These are phyloP conservation scores for Phoeniculus purpureus DNA, from an alignment of 2,797 vertebrate species.

Conservation along the genomic window DNA sequence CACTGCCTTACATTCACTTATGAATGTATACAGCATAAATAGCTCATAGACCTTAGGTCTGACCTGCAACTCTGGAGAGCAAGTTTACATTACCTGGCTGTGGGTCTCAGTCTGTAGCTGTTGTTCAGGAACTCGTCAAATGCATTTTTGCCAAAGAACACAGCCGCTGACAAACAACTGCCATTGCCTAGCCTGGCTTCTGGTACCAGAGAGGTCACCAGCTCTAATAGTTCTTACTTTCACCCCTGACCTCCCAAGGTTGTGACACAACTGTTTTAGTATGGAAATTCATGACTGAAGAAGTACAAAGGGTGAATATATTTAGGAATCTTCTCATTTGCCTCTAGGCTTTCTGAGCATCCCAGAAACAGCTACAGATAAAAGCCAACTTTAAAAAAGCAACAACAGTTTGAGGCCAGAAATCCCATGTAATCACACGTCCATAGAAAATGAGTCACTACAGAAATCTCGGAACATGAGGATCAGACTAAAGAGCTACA, in stretches of 20 bases:
- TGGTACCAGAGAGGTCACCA: not conserved
- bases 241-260: not conserved
- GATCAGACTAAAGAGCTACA: not conserved
- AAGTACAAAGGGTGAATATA: not conserved
- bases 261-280: not conserved
- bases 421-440: not conserved
- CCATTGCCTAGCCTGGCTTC: not conserved
- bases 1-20: accelerated
- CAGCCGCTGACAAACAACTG: not conserved
- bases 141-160: not conserved
- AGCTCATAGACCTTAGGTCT: not conserved
- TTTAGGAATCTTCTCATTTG: not conserved
- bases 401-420: not conserved
- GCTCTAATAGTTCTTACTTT: not conserved
- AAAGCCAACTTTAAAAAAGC: not conserved
- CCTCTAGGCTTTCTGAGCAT: not conserved
- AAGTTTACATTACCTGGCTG: not conserved
- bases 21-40: not conserved
- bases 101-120: not conserved
- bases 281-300: not conserved
- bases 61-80: not conserved
- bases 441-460: not conserved
- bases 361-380: not conserved
- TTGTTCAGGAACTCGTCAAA: not conserved
- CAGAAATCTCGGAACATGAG: not conserved